Base-by-base conservation (phyloP, 2,888 invertebrate species). In the Pseudoips prasinana region DNA sequence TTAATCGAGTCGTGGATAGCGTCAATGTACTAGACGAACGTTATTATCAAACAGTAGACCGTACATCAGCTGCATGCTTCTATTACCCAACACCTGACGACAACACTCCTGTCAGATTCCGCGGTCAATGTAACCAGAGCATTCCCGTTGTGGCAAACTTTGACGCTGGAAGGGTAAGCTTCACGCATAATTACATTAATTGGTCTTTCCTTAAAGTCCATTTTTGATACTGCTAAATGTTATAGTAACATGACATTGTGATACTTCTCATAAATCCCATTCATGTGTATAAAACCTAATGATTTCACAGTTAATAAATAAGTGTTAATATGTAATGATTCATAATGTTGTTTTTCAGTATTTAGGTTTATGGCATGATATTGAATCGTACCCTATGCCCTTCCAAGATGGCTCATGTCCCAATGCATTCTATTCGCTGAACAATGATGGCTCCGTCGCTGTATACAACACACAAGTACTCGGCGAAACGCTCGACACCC, bases 331-430 rank as follows among this genome's bases (percentile, higher is more conserved):
- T n/a, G n/a, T n/a, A n/a, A n/a, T n/a, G n/a, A n/a, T n/a, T n/a
- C n/a, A n/a, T n/a, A n/a, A n/a, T n/a, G n/a, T 30, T 30, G n/a
- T 25, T 8, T 41, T 59, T 17, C 39, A 75, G 74, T 75, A 71
- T 38, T 32, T 55, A 44, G 61, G 58, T 1, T 34, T 59, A 3
- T 79, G 79, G 79, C 59, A 75, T 29, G 66, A 71, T 19, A 60
- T 73, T 10, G 63, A 64, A 24, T 58, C 63, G 0, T 79, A 78
- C 34, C 72, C 76, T 1, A 41, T 61, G 2, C 20, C 22, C 0
- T 71, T 62, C 53, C 73, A 75, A 64, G 35, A 36, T 5, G 79
- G 78, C 1, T 50, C 64, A 0, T 79, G 79, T 29, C 59, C 59
- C 24, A 71, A 73, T 18, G 72, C 74, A 1, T 33, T 26, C 1